Conservation (phyloP, 2,113 vertebrate species). For the Bubo bubo region DNA sequence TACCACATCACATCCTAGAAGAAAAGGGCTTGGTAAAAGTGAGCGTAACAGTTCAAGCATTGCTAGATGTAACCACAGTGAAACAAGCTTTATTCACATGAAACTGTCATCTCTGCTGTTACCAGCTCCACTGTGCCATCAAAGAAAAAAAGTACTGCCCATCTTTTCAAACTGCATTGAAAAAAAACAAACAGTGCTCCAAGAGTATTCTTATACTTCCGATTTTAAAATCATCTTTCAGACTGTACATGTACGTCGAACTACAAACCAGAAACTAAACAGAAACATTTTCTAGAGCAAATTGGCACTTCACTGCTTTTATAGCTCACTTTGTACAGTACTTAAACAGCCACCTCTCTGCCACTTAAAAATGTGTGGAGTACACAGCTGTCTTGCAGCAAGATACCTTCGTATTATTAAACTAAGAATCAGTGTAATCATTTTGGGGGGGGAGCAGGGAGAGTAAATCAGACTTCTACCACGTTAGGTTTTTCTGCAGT, state of each 20-base stretch:
- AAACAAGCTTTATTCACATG: conserved; percentile 82
- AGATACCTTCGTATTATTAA: conserved; percentile 46
- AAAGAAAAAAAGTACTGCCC: not conserved
- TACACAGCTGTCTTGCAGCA: conserved; percentile 60
- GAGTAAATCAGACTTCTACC: conserved; percentile 49
- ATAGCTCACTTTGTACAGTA: conserved; percentile 52
- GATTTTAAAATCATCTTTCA: not conserved
- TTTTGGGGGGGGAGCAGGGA: not conserved
- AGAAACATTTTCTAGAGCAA: conserved; percentile 12
- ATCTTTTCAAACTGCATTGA: not conserved
- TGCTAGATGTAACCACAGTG: conserved; percentile 82
- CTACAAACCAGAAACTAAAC: not conserved
- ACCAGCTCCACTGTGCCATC: conserved; percentile 48
- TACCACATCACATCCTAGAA: conserved; percentile 97
- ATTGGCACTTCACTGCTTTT: conserved; percentile 32
- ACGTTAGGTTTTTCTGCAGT: conserved; percentile 67
- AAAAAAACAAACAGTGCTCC: not conserved
- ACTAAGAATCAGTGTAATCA: conserved; percentile 33
- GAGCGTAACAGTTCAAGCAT: conserved; percentile 87
- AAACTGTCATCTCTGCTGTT: conserved; percentile 52
- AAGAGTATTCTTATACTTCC: not conserved
- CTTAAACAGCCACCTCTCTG: conserved; percentile 42
- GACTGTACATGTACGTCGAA: not conserved
- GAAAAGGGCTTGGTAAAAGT: conserved; percentile 94
- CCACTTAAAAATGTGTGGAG: conserved; percentile 56